Percentiles rank a stretch among this genome's conserved stretches.
Evolutionary conservation across 2,113 vertebrate genomes (phyloP).

Genomic region (Alaudala cheleensis): DNA sequence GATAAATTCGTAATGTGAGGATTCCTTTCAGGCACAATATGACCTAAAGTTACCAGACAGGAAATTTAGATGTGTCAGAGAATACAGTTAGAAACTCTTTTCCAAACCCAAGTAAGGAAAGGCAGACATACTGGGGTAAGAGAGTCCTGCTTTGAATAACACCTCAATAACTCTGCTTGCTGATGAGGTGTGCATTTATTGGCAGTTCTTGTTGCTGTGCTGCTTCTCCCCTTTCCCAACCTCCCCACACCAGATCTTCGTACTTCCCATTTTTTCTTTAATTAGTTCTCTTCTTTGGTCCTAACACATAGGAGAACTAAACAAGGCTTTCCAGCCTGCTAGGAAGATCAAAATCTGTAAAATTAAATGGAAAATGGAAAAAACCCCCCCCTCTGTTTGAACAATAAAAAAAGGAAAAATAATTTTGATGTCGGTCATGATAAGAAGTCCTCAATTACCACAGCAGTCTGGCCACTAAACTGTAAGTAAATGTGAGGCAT

Average conservation of each 20-base stretch:
- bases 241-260: not conserved
- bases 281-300: constrained; percentile 3
- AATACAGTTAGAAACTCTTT: not conserved
- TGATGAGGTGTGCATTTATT: not conserved
- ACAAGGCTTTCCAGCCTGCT: not conserved
- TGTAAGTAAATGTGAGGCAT: not conserved
- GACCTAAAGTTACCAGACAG: not conserved
- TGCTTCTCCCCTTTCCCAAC: not conserved
- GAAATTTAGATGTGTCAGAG: not conserved
- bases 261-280: not conserved
- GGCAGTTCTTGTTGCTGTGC: not conserved
- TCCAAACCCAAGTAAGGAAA: not conserved
- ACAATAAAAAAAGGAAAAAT: not conserved
- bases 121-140: not conserved
- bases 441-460: not conserved
- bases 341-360: constrained; percentile 13
- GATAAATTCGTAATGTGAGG: not conserved
- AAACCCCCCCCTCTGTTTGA: not conserved
- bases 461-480: not conserved
- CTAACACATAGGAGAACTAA: not conserved
- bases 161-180: not conserved
- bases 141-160: not conserved
- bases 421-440: not conserved
- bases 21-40: not conserved
- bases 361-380: constrained; percentile 1